Evolutionary conservation across 2,888 invertebrate genomes (phyloP), one percentile per base, ranked within the genome.

Genomic region (Drosophila nigricruria): DNA sequence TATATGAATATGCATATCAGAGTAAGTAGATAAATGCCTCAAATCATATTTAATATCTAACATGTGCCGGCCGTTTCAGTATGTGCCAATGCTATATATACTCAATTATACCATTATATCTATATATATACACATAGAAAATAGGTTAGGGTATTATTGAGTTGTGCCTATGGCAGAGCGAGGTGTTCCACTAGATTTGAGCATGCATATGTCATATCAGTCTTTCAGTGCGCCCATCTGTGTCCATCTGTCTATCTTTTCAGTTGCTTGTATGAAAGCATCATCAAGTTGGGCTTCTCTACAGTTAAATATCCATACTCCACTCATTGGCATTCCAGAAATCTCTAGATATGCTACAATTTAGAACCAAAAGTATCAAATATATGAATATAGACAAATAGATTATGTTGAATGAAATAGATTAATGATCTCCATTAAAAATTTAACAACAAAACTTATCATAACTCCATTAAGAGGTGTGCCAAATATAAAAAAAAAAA

Each of bases 1-100:
- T 42, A 23, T 43, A 50, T 66, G 50, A 72, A 77, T 77, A 70
- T 70, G 49, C 62, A 66, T 67, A 62, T 56, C 71, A 32, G 23
- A 53, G 40, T 42, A 36, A 56, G 30, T 57, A 75, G 75, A 67
- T 68, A 63, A 75, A 38, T 57, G 62, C 23, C 36, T 27, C 36
- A 61, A 68, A 27, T 49, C 56, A 18, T 36, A 59, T 63, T 45
- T 58, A 62, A 71, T 59, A 45, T 47, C 27, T 42, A 60, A 34
- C 59, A 69, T 73, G 64, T 64, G 74, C 40, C 38, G 27, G 14
- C 25, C 5, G 9, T 25, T 53, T 47, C 12, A 12, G 32, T 43
- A 20, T 23, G 32, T 47, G 47, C 27, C 59, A 45, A 38, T 38
- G n/a, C 27, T 38, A 27, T 38, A 38, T 18, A 49, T 20, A 49